Conservation (phyloP, 2,113 vertebrate species). For the Cololabis saira region DNA sequence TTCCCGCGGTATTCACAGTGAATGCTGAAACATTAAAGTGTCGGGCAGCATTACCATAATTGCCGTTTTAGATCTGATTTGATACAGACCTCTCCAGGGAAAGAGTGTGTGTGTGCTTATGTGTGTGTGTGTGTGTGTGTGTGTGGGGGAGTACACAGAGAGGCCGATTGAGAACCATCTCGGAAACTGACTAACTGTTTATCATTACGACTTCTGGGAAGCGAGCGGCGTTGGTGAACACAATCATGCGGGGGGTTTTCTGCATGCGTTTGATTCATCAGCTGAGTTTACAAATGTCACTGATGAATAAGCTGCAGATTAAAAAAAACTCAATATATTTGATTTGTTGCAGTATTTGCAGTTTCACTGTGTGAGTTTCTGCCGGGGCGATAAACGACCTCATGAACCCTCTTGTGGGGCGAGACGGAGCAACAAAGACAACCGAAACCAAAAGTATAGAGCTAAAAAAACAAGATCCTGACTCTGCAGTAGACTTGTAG, state of each 20-base stretch:
- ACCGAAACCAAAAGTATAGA: too few relatives aligned
- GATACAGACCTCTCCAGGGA: slow-evolving; percentile 59
- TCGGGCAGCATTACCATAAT: slow-evolving; percentile 51
- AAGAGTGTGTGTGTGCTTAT: slow-evolving; percentile 3
- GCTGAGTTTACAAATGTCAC: too few relatives aligned
- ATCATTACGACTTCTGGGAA: slow-evolving; percentile 53
- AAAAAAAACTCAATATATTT: too few relatives aligned
- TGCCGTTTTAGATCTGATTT: slow-evolving; percentile 61
- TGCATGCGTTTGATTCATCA: too few relatives aligned
- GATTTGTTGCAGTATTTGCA: too few relatives aligned
- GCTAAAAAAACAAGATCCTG: too few relatives aligned
- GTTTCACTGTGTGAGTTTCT: too few relatives aligned
- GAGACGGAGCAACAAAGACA: too few relatives aligned
- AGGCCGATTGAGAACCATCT: not conserved
- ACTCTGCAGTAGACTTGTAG: too few relatives aligned
- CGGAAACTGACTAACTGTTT: slow-evolving; percentile 42
- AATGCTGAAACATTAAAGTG: slow-evolving; percentile 59
- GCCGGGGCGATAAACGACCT: too few relatives aligned
- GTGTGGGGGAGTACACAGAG: not conserved
- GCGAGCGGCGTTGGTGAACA: not conserved
- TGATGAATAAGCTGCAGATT: too few relatives aligned
- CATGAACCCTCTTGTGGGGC: too few relatives aligned
- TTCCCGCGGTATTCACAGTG: slow-evolving; percentile 30
- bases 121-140: not conserved
- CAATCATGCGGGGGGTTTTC: not conserved